These are phyloP conservation scores for Mixornis gularis DNA, from an alignment of 2,113 vertebrate genomes.

Conservation along the genomic window DNA sequence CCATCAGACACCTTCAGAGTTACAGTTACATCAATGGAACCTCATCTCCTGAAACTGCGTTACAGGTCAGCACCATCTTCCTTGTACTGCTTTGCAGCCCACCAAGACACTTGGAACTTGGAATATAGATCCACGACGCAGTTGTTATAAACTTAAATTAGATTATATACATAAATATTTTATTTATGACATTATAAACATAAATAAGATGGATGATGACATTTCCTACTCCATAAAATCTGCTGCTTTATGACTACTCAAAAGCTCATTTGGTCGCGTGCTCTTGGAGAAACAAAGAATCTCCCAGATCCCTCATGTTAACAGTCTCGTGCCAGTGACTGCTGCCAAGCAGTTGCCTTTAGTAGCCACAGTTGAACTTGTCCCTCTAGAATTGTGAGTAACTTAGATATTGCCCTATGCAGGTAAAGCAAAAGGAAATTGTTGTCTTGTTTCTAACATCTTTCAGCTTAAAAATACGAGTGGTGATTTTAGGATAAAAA, in stretches of 20 bases:
- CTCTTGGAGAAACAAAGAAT: neutral
- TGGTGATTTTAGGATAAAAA: neutral
- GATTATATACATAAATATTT: too few relatives aligned
- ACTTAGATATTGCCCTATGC: neutral
- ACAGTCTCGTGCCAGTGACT: accelerated
- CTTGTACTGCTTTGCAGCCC: neutral
- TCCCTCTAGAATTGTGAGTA: neutral
- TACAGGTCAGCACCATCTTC: neutral
- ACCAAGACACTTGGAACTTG: neutral
- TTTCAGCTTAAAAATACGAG: neutral
- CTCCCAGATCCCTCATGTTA: neutral
- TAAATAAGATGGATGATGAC: neutral
- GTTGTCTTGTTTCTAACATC: neutral
- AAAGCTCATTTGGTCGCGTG: neutral
- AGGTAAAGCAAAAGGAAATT: neutral
- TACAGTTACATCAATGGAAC: neutral
- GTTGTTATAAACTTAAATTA: neutral
- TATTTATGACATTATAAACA: neutral
- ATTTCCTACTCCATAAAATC: neutral
- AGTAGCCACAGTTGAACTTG: neutral
- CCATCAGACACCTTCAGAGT: neutral
- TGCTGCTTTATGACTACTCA: neutral
- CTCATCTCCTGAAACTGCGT: neutral
- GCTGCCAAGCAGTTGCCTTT: neutral
- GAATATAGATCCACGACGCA: neutral